phyloP scores from a whole-genome alignment of 2,797 vertebrate species.

The Fratercula arctica region DNA sequence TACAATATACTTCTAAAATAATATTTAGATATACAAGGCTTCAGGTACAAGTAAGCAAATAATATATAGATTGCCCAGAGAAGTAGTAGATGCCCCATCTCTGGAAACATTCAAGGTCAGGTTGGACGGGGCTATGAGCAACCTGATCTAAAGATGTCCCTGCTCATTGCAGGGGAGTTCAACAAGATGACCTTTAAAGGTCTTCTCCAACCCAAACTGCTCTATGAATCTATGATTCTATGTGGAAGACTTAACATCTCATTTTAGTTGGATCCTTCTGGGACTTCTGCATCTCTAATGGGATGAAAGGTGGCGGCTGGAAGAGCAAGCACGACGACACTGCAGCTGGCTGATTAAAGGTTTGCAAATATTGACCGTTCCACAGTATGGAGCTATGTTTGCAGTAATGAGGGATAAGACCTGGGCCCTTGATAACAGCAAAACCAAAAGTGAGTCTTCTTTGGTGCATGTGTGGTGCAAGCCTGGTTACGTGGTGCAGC shows the following conservation, averaged over 20 bases:
- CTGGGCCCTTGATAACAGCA: background rate
- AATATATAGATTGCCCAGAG: background rate
- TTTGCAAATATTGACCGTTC: background rate
- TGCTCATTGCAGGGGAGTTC: background rate
- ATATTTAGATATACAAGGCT: background rate
- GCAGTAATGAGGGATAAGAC: background rate
- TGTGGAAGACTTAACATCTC: background rate
- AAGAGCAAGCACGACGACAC: background rate
- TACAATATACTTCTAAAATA: background rate
- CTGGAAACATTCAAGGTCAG: background rate
- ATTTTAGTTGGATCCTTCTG: background rate
- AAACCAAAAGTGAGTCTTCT: background rate
- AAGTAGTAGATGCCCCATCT: background rate
- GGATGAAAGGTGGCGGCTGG: background rate
- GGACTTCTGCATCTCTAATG: background rate
- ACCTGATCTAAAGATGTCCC: background rate
- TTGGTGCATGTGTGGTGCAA: background rate
- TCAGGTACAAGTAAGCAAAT: background rate
- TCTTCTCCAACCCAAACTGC: background rate
- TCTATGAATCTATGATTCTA: background rate
- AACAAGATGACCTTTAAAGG: background rate
- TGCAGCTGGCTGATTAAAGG: background rate
- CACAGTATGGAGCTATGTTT: background rate
- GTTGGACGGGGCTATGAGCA: background rate
- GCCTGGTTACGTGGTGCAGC: rapidly evolving